Base-by-base conservation (phyloP, 1,140 invertebrate species). In the Muscidifurax raptorellus region DNA sequence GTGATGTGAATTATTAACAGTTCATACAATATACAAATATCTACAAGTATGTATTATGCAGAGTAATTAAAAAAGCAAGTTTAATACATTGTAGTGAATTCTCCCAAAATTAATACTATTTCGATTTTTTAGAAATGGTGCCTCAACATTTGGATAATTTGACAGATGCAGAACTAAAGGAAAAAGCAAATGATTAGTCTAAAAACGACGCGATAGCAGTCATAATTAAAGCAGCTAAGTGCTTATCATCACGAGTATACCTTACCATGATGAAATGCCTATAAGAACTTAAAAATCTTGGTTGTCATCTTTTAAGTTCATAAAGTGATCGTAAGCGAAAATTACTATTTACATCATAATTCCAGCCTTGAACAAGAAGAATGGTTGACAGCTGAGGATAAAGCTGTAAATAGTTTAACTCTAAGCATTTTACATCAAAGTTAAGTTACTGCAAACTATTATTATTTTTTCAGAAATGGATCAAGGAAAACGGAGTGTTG, bases 271-370 rank as follows among this genome's bases (percentile, higher is more conserved):
- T 89, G 97, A 97, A 89, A 95, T 96, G 87, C 72, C 96, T 96
- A 96, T 98, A 96, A 97, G 93, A 97, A 96, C 89, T 94, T 99
- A 86, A 98, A 99, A 94, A 97, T 98, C 92, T 98, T 99, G 94
- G 98, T 99, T 90, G 40, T 99, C 98, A 18, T 99, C 98, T 64
- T 99, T 99, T 90, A 99, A 95, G 98, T 99, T 59, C 99, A 99
- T 93, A 99, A 99, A 95, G 97, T 99, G 32, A 98, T 99, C 72
- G 96, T 96, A 36, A 97, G 96, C 90, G 97, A 98, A 64, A 96
- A 96, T 74, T 98, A 97, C 90, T 98, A 98, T 92, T 96, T 97
- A 15, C 95, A 95, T 92, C 94, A 95, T 84, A 96, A 96, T 89
- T 93, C 95, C 72, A 93, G 94, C 71, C 90, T 95, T 76, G 94